These are phyloP conservation scores for Monochamus alternatus DNA, from an alignment of 2,888 invertebrate species.

Conservation along the genomic window DNA sequence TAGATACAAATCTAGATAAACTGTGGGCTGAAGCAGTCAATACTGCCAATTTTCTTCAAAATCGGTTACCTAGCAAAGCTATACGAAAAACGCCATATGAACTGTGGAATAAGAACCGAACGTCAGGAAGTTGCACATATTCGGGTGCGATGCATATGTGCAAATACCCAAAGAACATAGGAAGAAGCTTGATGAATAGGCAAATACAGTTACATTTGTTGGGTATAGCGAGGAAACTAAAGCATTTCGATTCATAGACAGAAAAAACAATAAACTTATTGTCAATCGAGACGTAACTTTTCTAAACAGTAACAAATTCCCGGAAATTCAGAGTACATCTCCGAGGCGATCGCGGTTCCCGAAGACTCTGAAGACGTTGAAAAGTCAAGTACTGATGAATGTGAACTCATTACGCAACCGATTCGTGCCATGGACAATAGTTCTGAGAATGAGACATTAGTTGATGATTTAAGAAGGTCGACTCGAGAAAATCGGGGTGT, in stretches of 20 bases:
- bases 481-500: too few relatives aligned
- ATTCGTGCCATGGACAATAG: not conserved
- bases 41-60: constrained; percentile 35
- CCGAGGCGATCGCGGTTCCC: not conserved
- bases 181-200: constrained; percentile 1
- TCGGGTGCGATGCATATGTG: constrained; percentile 3
- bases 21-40: constrained; percentile 37
- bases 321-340: not conserved
- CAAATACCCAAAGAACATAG: constrained; percentile 9
- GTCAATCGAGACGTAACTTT: not conserved
- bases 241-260: not conserved
- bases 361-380: not conserved
- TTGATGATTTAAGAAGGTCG: not conserved
- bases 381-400: not conserved
- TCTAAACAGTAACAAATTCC: not conserved
- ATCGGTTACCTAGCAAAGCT: constrained; percentile 31
- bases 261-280: not conserved
- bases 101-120: constrained; percentile 25
- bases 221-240: not conserved
- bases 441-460: not conserved
- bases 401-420: not conserved
- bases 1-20: constrained; percentile 27
- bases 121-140: constrained; percentile 1
- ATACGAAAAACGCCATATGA: constrained; percentile 27
- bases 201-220: not conserved